These are phyloP conservation scores for Amphilophus citrinellus DNA, from an alignment of 2,113 vertebrate species.

Conservation along the genomic window DNA sequence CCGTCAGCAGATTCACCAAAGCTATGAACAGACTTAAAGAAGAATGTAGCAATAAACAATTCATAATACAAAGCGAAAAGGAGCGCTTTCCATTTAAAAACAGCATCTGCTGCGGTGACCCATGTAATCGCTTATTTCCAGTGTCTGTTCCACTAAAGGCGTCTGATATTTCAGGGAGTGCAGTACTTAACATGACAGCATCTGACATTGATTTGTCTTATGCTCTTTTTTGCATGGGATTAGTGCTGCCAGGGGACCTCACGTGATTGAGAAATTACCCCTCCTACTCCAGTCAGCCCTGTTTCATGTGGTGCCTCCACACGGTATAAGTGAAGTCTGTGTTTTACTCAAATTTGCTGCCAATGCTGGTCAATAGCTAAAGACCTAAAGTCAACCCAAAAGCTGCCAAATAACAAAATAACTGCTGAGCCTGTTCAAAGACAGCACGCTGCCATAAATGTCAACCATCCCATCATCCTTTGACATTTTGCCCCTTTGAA, in stretches of 20 bases:
- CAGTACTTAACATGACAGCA: neutral
- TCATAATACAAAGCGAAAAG: neutral
- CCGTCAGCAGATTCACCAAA: neutral
- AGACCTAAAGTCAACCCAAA: neutral
- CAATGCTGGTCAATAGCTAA: neutral
- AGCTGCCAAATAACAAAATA: too few species aligned
- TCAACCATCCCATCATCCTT: neutral
- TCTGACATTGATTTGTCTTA: neutral
- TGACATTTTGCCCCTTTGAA: accelerated
- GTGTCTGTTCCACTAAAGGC: neutral
- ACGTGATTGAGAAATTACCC: neutral
- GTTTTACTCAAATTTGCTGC: neutral
- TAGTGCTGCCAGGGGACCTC: neutral
- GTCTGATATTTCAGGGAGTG: neutral
- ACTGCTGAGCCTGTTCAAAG: neutral
- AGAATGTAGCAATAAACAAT: neutral
- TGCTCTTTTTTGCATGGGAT: neutral
- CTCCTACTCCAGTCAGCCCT: neutral
- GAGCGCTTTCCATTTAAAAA: neutral
- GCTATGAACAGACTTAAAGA: neutral
- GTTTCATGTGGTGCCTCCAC: too few species aligned
- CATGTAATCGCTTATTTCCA: neutral
- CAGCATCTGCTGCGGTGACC: neutral
- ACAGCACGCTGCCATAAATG: accelerated
- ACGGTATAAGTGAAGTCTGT: neutral